These are phyloP conservation scores for Caenorhabditis becei DNA, from an alignment of 2,888 invertebrate species.

Conservation along the genomic window DNA sequence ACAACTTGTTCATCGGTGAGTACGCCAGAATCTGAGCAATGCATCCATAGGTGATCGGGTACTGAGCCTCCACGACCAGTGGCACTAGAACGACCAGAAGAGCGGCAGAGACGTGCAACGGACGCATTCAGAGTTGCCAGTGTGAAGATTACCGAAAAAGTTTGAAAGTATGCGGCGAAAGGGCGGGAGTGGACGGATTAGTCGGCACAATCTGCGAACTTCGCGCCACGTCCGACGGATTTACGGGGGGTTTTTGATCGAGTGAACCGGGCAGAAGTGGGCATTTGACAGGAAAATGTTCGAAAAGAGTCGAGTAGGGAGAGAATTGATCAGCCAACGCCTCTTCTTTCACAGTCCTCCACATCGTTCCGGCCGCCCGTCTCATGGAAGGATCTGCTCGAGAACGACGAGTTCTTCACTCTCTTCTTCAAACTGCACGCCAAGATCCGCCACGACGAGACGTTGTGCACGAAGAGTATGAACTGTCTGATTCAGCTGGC, in stretches of 20 bases:
- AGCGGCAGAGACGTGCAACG: slow-evolving; percentile 9
- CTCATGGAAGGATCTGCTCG: slow-evolving; percentile 88
- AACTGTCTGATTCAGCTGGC: slow-evolving; percentile 90
- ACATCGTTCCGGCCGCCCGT: slow-evolving; percentile 84
- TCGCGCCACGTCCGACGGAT: slow-evolving; percentile 25
- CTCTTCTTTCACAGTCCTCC: slow-evolving; percentile 45
- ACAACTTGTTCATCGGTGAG: slow-evolving; percentile 54
- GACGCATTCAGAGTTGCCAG: slow-evolving; percentile 25
- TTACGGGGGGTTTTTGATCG: slow-evolving; percentile 47
- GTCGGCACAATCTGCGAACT: slow-evolving; percentile 41
- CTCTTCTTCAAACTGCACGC: slow-evolving; percentile 89
- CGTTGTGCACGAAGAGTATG: slow-evolving; percentile 88
- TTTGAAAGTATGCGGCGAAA: slow-evolving; percentile 5
- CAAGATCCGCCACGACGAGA: slow-evolving; percentile 88
- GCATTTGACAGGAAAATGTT: neutral
- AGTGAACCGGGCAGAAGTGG: slow-evolving; percentile 3
- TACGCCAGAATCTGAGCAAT: slow-evolving; percentile 48
- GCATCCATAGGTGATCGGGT: slow-evolving; percentile 52
- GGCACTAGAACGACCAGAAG: slow-evolving; percentile 13
- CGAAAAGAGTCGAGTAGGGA: neutral
- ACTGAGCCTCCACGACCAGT: slow-evolving; percentile 29
- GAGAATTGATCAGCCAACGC: no score
- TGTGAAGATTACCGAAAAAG: neutral
- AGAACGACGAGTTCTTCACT: slow-evolving; percentile 88
- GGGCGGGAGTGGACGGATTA: slow-evolving; percentile 29